phyloP scores from a whole-genome alignment of 2,113 vertebrate genomes.

The Oryzias javanicus region DNA sequence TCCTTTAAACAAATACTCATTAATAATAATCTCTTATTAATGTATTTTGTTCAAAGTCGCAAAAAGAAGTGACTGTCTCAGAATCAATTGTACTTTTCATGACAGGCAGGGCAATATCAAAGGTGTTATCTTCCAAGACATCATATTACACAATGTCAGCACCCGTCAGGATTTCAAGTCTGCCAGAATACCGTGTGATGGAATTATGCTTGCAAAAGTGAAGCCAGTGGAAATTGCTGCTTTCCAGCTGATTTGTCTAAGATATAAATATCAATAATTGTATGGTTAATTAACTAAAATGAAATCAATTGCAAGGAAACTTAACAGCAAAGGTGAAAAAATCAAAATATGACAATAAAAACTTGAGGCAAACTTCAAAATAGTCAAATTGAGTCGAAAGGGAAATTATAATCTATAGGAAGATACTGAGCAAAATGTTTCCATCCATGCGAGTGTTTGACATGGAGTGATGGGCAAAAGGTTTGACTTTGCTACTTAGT shows the following conservation, averaged over 20 bases:
- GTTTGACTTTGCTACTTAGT: not conserved
- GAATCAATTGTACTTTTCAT: conserved; percentile 51
- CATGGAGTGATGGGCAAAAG: not conserved
- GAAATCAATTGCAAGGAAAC: conserved; percentile 18
- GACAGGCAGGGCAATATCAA: conserved; percentile 55
- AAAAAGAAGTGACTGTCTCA: conserved; percentile 1
- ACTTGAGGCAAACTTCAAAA: not conserved
- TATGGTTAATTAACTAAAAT: conserved; percentile 29
- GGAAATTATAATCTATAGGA: not conserved
- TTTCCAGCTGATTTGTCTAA: conserved; percentile 13
- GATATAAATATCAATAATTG: conserved; percentile 10
- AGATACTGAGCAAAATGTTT: not conserved
- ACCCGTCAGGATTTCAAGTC: conserved; percentile 41
- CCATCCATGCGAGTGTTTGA: not conserved
- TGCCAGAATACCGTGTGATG: conserved; percentile 38
- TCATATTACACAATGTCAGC: conserved; percentile 55
- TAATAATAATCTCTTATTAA: not conserved
- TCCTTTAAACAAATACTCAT: conserved; percentile 1
- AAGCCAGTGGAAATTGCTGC: conserved; percentile 7
- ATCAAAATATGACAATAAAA: too few species aligned
- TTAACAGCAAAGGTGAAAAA: too few species aligned
- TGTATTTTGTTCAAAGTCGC: conserved; percentile 9
- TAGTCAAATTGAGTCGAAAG: not conserved
- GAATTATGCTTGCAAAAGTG: conserved; percentile 39
- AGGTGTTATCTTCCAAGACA: conserved; percentile 50